Percentiles rank a stretch among this genome's conserved stretches.
Conservation (phyloP, 2,113 vertebrate species). For the Podarcis cretensis region DNA sequence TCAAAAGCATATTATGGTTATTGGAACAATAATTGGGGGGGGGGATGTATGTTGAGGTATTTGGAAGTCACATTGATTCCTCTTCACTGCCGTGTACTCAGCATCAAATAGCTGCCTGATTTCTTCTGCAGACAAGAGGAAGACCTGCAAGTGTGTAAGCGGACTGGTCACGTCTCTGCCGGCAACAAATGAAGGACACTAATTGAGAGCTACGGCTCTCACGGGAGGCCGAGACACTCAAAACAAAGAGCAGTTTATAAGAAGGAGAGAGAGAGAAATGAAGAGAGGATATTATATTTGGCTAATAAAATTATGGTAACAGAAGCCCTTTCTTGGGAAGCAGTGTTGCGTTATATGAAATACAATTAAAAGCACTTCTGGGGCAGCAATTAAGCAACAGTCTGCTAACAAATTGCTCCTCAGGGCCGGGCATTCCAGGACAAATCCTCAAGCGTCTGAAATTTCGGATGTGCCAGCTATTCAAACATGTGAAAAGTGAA, state of each 20-base stretch:
- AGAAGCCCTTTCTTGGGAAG: slow-evolving; percentile 54
- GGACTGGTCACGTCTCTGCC: not conserved
- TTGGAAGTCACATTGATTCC: not conserved
- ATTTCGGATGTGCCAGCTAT: not conserved
- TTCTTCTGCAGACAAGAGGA: slow-evolving; percentile 21
- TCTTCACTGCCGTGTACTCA: accelerated
- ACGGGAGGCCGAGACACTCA: not conserved
- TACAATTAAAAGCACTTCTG: slow-evolving; percentile 33
- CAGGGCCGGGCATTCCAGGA: not conserved
- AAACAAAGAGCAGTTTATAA: slow-evolving; percentile 48
- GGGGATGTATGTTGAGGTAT: too few species aligned
- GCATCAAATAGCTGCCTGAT: not conserved
- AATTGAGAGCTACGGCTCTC: slow-evolving; percentile 43
- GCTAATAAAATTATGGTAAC: slow-evolving; percentile 51
- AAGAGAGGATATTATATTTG: slow-evolving; percentile 51
- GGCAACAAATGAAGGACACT: slow-evolving; percentile 34
- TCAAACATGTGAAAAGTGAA: not conserved
- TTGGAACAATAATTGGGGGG: too few species aligned
- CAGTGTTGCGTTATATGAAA: not conserved
- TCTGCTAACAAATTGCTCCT: slow-evolving; percentile 21
- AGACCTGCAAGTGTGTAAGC: not conserved
- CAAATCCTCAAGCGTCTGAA: not conserved
- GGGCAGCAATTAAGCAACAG: slow-evolving; percentile 44
- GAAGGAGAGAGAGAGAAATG: slow-evolving; percentile 21
- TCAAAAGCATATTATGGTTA: not conserved